Conservation (phyloP, 2,888 invertebrate species). For the Hirtodrosophila confusa region DNA sequence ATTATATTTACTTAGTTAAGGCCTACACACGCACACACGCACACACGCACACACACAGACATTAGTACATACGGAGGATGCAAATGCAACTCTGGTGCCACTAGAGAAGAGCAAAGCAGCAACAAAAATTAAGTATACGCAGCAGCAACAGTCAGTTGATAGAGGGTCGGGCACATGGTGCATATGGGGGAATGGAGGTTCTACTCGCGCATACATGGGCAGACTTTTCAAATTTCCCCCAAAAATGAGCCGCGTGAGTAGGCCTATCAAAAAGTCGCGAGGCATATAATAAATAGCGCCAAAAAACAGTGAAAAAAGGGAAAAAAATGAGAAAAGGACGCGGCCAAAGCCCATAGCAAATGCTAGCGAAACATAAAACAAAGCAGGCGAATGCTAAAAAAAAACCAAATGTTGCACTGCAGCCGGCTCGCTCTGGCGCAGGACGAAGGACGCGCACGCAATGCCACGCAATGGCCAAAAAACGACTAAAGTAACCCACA, state of each 20-base stretch:
- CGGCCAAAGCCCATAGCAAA: slow-evolving; percentile 19
- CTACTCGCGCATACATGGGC: slow-evolving; percentile 52
- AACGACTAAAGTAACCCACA: slow-evolving; percentile 46
- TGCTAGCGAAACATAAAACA: slow-evolving; percentile 34
- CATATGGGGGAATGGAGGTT: neutral
- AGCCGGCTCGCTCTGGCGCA: slow-evolving; percentile 68
- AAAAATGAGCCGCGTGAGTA: slow-evolving; percentile 60
- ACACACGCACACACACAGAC: slow-evolving; percentile 29
- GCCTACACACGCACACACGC: slow-evolving; percentile 33
- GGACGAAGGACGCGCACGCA: slow-evolving; percentile 35
- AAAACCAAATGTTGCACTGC: slow-evolving; percentile 37
- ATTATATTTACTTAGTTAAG: slow-evolving; percentile 75
- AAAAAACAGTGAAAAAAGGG: slow-evolving; percentile 42
- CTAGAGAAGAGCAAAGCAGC: slow-evolving; percentile 30
- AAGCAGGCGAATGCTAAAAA: slow-evolving; percentile 34
- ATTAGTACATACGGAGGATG: slow-evolving; percentile 22
- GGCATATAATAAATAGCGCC: slow-evolving; percentile 70
- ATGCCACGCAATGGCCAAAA: slow-evolving; percentile 52
- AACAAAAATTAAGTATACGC: slow-evolving; percentile 70
- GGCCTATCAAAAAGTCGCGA: slow-evolving; percentile 77
- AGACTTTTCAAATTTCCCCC: slow-evolving; percentile 74
- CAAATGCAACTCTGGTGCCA: slow-evolving; percentile 13
- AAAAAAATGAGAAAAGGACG: slow-evolving; percentile 2
- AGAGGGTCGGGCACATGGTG: neutral
- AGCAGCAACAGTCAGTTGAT: slow-evolving; percentile 25